A percentile compares a stretch with the other conserved stretches of the same genome.
Evolutionary conservation across 1,140 invertebrate genomes (phyloP).

Genomic region (Brachionus koreanus): DNA sequence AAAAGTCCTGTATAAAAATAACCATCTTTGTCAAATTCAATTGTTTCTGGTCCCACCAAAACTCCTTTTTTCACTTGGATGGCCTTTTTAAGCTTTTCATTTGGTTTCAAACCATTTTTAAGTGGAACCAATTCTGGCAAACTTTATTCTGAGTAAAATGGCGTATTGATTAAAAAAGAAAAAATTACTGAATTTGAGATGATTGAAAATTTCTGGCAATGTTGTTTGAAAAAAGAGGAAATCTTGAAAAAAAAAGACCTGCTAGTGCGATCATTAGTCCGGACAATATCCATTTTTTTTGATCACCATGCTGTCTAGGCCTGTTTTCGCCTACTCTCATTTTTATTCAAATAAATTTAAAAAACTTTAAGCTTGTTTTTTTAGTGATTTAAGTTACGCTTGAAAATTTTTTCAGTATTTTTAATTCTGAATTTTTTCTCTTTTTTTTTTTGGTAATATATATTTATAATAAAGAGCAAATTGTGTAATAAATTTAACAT

Average conservation of each 20-base stretch:
- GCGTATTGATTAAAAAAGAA: not conserved
- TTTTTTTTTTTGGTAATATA: not conserved
- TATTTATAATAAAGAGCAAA: not conserved
- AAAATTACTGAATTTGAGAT: not conserved
- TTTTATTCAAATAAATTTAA: not conserved
- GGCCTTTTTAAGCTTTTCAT: not conserved
- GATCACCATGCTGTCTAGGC: not conserved
- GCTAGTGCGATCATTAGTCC: not conserved
- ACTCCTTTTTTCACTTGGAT: not conserved
- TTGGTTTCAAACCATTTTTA: not conserved
- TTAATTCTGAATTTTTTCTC: too few species aligned
- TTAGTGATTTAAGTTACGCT: not conserved
- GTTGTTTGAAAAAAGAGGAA: not conserved
- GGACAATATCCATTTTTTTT: not conserved
- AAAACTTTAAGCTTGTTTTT: not conserved
- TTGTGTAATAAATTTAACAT: slow-evolving; percentile 1
- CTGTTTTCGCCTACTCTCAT: not conserved
- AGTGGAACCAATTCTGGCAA: not conserved
- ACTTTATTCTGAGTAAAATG: not conserved
- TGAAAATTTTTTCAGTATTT: not conserved
- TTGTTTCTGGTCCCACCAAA: slow-evolving; percentile 23
- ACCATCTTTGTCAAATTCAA: slow-evolving; percentile 16
- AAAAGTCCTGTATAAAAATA: slow-evolving; percentile 21
- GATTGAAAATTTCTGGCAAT: not conserved
- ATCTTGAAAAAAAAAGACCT: not conserved